Evolutionary conservation across 2,888 invertebrate species (phyloP).

Genomic region (Cheilosia scutellata): DNA sequence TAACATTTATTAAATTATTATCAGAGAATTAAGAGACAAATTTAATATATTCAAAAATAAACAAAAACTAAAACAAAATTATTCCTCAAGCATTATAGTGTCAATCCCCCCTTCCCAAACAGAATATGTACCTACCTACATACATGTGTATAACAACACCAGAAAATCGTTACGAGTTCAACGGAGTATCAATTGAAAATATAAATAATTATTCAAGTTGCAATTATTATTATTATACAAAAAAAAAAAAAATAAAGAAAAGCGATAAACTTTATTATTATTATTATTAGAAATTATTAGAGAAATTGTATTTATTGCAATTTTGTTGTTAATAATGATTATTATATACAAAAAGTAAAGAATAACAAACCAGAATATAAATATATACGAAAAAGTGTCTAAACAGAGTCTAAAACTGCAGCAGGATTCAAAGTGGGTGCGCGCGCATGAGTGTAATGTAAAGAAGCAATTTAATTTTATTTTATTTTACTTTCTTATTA

Average conservation of each 20-base stretch:
- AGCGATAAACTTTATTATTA: slow-evolving; percentile 16
- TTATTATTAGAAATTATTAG: slow-evolving; percentile 69
- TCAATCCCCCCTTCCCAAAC: slow-evolving; percentile 30
- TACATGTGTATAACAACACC: slow-evolving; percentile 25
- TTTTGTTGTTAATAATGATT: slow-evolving; percentile 64
- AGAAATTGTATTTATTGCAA: slow-evolving; percentile 71
- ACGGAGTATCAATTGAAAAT: slow-evolving; percentile 73
- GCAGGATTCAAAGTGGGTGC: slow-evolving; percentile 44
- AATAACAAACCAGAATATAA: slow-evolving; percentile 17
- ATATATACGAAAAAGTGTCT: slow-evolving; percentile 38
- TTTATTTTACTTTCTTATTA: neutral
- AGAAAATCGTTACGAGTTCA: slow-evolving; percentile 60
- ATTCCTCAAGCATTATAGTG: slow-evolving; percentile 43
- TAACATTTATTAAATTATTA: slow-evolving; percentile 71
- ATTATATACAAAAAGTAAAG: slow-evolving; percentile 18
- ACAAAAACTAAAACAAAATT: slow-evolving; percentile 22
- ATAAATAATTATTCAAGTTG: slow-evolving; percentile 64
- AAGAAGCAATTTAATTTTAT: slow-evolving; percentile 25
- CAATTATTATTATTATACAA: slow-evolving; percentile 75
- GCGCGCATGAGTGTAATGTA: slow-evolving; percentile 19
- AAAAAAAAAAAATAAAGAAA: slow-evolving; percentile 26
- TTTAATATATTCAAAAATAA: slow-evolving; percentile 59
- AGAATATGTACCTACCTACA: neutral
- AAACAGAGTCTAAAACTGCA: slow-evolving; percentile 44
- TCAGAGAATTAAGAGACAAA: slow-evolving; percentile 71